A percentile compares a stretch with the other conserved stretches of the same genome.
These are phyloP conservation scores for Basileuterus tristriatus DNA, from an alignment of 2,797 vertebrate genomes.

Conservation along the genomic window DNA sequence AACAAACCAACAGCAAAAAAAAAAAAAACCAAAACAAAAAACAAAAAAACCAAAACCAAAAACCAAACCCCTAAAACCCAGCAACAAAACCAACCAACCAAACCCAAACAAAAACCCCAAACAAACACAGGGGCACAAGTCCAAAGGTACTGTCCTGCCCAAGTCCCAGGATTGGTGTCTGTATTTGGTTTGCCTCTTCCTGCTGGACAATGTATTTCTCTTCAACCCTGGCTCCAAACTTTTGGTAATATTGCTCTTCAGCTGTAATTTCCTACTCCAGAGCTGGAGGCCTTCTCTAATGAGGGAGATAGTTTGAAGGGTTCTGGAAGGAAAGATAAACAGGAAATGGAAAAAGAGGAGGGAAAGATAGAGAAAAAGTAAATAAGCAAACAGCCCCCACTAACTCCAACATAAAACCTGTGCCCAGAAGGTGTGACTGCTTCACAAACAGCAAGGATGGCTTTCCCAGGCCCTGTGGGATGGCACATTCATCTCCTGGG, in stretches of 20 bases:
- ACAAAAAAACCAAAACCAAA: accelerated
- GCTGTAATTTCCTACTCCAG: not conserved
- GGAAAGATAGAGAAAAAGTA: not conserved
- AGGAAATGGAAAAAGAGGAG: not conserved
- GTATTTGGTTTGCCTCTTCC: not conserved
- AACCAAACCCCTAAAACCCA: not conserved
- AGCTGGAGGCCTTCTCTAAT: not conserved
- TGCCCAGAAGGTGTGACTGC: not conserved
- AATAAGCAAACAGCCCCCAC: not conserved
- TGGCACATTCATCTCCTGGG: not conserved
- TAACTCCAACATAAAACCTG: not conserved
- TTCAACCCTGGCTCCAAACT: not conserved
- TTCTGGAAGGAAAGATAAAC: not conserved
- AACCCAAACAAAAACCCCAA: not conserved
- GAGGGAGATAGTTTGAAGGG: not conserved
- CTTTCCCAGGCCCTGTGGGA: not conserved
- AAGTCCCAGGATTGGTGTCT: not conserved
- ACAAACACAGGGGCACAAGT: accelerated
- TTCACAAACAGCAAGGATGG: not conserved
- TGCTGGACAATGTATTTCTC: not conserved
- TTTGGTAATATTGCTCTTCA: not conserved
- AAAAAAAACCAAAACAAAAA: not conserved
- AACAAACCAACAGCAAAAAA: not conserved
- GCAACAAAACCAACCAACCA: not conserved
- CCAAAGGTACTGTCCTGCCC: not conserved